These are phyloP conservation scores for Cantharis rufa DNA, from an alignment of 2,888 invertebrate genomes.

Conservation along the genomic window DNA sequence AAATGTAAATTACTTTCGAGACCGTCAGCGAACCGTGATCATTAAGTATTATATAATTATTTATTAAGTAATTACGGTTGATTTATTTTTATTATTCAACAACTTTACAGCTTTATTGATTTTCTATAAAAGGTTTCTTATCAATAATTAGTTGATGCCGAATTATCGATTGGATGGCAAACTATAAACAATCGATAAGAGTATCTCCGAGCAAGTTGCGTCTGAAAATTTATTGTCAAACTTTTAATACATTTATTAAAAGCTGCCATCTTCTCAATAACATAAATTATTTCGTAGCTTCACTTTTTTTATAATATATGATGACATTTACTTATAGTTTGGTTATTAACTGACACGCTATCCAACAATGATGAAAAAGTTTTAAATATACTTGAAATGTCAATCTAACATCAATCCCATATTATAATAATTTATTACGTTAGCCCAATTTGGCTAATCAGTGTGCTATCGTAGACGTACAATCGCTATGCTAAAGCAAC, in stretches of 20 bases:
- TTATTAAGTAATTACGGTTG: background rate
- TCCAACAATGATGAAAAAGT: background rate
- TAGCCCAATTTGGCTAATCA: background rate
- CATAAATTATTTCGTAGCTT: background rate
- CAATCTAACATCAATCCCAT: background rate
- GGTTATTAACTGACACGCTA: background rate
- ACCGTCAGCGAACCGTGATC: background rate
- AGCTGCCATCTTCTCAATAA: background rate
- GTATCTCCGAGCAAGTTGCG: background rate
- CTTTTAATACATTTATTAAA: background rate
- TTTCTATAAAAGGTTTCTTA: background rate
- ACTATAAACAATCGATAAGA: background rate
- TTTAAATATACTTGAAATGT: background rate
- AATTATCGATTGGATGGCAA: background rate
- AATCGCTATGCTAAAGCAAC: background rate
- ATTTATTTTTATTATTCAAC: background rate
- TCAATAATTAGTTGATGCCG: background rate
- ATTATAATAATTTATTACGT: background rate
- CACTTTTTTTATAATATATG: background rate
- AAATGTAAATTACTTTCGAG: background rate
- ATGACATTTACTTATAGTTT: background rate
- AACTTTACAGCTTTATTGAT: background rate
- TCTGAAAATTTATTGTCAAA: background rate
- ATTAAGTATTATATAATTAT: background rate
- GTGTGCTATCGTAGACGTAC: background rate